Evolutionary conservation across 2,797 vertebrate species (phyloP), one percentile per base, ranked within the genome.

Genomic region (Ptychadena robeensis): DNA sequence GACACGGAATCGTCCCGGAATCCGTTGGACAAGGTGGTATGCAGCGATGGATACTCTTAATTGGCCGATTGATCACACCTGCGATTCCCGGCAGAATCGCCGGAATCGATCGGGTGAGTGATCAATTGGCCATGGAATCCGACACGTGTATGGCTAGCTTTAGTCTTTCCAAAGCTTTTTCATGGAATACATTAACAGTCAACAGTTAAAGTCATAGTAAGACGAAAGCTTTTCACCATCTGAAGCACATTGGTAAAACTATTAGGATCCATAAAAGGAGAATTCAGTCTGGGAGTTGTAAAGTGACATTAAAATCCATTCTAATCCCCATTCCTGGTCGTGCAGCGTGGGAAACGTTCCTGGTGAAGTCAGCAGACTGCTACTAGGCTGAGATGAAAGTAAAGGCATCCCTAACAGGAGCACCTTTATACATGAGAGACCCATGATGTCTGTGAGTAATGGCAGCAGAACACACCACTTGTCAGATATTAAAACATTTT

Each of bases 211-310:
- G 32, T 22, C 27, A 67, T 4, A 67, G 35, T 64, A 35, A 44
- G 28, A 48, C 30, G 9, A n/a, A 40, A 28, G 12, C 15, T 64
- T 28, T 30, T 22, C 63, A 31, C 64, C 74, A 66, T 18, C 74
- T 32, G 3, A 48, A 15, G 18, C 65, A 67, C 14, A 67, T 63
- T 77, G 75, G 75, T 77, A 53, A 77, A 77, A 27, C 75, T 67
- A 67, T 67, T 77, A 77, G 75, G 22, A 30, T 34, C 11, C 34
- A 48, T n/a, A 77, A 53, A 53, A 67, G 22, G 22, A 53, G 74
- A 25, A n/a, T 44, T 73, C 38, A 59, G 57, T 35, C 15, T 22
- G 53, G 35, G 72, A 61, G 35, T 30, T 64, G 73, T 44, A 65
- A 76, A 66, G 25, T 14, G 30, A 40, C 64, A 28, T 64, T 18